Base-by-base conservation (phyloP, 2,113 vertebrate species). In the Microtus oregoni region DNA sequence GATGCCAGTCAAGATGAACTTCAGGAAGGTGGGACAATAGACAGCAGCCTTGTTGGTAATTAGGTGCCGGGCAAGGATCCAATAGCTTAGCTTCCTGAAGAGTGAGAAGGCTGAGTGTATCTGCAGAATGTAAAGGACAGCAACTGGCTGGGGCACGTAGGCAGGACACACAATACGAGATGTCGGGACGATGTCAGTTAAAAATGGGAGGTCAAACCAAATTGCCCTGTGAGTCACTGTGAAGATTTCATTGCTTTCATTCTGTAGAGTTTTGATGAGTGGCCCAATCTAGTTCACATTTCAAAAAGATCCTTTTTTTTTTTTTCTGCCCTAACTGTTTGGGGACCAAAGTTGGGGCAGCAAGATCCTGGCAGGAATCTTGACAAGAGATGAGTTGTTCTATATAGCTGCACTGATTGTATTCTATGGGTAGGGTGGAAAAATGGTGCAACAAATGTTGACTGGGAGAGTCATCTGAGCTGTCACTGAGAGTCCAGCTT, bases 281-380 rank as follows among this genome's bases (percentile, higher is more conserved):
- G 50, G 38, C 15, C 1, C 17, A 52, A 41, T 35, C 24, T 3
- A 50, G 7, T 26, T 77, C 19, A 47, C 4, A 13, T 44, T 89
- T 86, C 72, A 19, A 5, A 86, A 89, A 10, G 14, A 58, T 75
- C 47, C 5, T 79, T 58, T 67, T 44, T 55, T n/a, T n/a, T n/a
- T 58, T 67, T 44, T 55, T 24, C n/a, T 90, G 9, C 5, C 10
- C 10, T 26, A n/a, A 6, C 70, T 63, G 11, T 32, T 26, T 3
- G 4, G 1, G 2, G 35, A n/a, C 0, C 0, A 19, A 1, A 30
- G 17, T 47, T 52, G 50, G 10, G 58, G 6, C 35, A 4, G 24
- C 28, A 35, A 28, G 15, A 24, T 55, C 11, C 35, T 47, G 41
- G 17, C 4, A 14, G 86, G 58, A 32, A 70, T 58, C 8, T 7